Evolutionary conservation across 2,888 invertebrate genomes (phyloP).

Genomic region (Erannis defoliaria): DNA sequence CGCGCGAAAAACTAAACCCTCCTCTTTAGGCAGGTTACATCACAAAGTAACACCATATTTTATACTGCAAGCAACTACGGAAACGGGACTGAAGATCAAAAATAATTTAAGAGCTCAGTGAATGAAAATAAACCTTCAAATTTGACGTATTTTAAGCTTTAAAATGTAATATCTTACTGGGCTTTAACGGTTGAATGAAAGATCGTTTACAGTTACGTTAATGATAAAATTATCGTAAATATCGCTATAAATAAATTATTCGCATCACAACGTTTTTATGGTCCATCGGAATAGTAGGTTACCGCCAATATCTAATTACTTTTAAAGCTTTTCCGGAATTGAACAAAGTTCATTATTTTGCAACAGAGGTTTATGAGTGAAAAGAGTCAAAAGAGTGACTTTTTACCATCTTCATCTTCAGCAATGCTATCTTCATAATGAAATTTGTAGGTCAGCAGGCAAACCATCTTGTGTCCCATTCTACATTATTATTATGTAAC

Average conservation of each 20-base stretch:
- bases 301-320: conserved; percentile 32
- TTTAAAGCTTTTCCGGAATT: conserved; percentile 12
- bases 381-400: too few relatives aligned
- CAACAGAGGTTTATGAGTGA: background rate
- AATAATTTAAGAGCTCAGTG: background rate
- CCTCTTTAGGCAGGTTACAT: too few relatives aligned
- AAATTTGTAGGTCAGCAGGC: too few relatives aligned
- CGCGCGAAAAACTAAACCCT: too few relatives aligned
- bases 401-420: too few relatives aligned
- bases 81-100: background rate
- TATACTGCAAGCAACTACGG: too few relatives aligned
- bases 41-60: too few relatives aligned
- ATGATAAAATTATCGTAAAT: conserved; percentile 26
- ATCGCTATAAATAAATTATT: conserved; percentile 23
- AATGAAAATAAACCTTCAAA: background rate
- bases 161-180: conserved; percentile 8
- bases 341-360: background rate
- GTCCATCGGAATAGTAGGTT: conserved; percentile 10
- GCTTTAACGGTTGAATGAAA: conserved; percentile 9
- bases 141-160: background rate
- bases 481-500: too few relatives aligned
- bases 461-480: too few relatives aligned
- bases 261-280: conserved; percentile 20
- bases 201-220: conserved; percentile 12
- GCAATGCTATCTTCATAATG: too few relatives aligned